phyloP scores from a whole-genome alignment of 2,113 vertebrate species.

The Sitta europaea region DNA sequence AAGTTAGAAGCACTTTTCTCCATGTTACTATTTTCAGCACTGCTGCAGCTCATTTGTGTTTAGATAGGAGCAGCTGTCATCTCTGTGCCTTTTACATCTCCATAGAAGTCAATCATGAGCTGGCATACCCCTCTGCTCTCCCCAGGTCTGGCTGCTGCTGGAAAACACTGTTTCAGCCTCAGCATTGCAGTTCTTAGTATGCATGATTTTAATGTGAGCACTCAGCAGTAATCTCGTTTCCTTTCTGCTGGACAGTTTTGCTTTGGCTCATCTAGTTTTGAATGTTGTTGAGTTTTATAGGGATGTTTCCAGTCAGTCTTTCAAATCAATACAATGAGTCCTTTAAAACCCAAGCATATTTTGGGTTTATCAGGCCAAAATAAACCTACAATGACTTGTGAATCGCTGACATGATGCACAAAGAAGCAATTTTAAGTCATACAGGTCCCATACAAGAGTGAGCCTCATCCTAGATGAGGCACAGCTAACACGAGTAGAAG shows the following conservation, averaged over 20 bases:
- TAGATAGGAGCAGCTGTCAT: not conserved
- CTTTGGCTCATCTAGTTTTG: not conserved
- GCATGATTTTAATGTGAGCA: not conserved
- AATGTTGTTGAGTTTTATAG: not conserved
- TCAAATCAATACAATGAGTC: not conserved
- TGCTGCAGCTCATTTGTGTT: not conserved
- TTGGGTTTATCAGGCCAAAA: not conserved
- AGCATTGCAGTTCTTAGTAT: not conserved
- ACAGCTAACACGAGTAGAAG: not conserved
- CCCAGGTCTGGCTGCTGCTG: not conserved
- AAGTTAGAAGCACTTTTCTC: not conserved
- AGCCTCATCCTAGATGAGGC: not conserved
- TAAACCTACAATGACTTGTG: not conserved
- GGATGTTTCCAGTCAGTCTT: not conserved
- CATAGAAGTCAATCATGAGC: not conserved
- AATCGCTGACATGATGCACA: not conserved
- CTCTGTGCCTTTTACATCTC: slow-evolving; percentile 3
- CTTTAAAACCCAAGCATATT: not conserved
- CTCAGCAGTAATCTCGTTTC: not conserved
- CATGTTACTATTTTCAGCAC: not conserved
- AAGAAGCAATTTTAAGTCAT: not conserved
- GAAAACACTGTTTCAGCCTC: not conserved
- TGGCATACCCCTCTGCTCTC: not conserved
- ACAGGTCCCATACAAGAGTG: not conserved
- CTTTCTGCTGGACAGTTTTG: not conserved